A percentile compares a stretch with the other conserved stretches of the same genome.
These are phyloP conservation scores for Tachysurus vachellii DNA, from an alignment of 2,113 vertebrate genomes.

Conservation along the genomic window DNA sequence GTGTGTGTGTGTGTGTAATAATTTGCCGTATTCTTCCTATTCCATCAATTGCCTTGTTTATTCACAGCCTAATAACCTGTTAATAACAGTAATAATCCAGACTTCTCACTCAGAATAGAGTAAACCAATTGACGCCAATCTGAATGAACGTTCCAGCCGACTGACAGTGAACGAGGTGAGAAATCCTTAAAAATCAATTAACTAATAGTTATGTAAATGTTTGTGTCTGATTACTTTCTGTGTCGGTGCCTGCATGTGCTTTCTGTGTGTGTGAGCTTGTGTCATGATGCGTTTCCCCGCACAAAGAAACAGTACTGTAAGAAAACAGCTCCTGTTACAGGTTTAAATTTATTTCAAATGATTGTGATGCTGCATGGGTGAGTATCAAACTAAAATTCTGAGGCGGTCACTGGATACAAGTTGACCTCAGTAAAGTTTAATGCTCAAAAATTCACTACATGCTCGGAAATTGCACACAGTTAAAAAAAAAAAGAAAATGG, in stretches of 20 bases:
- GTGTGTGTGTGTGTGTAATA: neutral
- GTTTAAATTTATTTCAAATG: neutral
- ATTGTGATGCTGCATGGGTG: neutral
- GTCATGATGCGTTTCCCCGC: neutral
- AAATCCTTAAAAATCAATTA: neutral
- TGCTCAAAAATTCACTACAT: neutral
- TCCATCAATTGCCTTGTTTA: neutral
- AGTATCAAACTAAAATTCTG: neutral
- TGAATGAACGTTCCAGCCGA: neutral
- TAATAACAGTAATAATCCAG: neutral
- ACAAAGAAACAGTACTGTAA: neutral
- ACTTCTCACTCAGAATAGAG: neutral
- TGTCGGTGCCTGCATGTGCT: neutral
- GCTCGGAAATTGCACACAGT: neutral
- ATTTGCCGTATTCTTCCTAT: neutral
- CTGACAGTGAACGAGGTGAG: neutral
- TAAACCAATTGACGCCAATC: neutral
- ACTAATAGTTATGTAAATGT: neutral
- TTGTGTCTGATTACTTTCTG: neutral
- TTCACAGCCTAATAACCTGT: neutral
- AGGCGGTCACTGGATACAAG: neutral
- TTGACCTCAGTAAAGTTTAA: neutral
- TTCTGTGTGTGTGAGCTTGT: neutral
- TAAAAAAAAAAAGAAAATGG: neutral
- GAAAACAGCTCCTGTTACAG: neutral